Evolutionary conservation across 2,888 invertebrate genomes (phyloP).

Genomic region (Anthophora plumipes): DNA sequence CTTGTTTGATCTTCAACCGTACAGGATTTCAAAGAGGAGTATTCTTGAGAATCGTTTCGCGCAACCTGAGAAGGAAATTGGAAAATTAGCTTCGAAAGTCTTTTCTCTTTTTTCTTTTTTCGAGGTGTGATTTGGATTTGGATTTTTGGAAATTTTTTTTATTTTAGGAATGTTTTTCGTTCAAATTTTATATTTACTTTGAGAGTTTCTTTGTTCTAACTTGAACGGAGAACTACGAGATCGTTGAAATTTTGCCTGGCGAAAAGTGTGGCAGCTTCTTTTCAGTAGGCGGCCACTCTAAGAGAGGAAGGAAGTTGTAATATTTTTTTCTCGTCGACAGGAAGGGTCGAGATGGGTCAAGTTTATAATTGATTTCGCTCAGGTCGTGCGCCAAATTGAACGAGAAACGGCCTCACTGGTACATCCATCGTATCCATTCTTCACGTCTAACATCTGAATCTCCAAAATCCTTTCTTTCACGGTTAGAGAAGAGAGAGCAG

Average conservation of each 20-base stretch:
- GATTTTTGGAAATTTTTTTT: too few species aligned
- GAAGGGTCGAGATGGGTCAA: constrained; percentile 52
- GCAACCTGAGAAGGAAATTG: too few species aligned
- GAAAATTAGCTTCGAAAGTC: too few species aligned
- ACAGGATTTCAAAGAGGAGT: too few species aligned
- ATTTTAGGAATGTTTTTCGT: too few species aligned
- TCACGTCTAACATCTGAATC: not conserved
- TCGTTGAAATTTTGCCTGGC: not conserved
- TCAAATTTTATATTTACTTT: too few species aligned
- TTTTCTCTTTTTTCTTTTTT: too few species aligned
- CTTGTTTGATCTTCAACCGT: too few species aligned
- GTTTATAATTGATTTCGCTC: constrained; percentile 46
- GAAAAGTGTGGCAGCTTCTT: not conserved
- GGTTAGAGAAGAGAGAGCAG: not conserved
- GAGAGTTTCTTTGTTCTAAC: too few species aligned
- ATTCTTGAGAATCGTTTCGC: too few species aligned
- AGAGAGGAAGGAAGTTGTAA: constrained; percentile 40
- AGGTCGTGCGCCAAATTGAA: constrained; percentile 21
- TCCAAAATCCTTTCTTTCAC: not conserved
- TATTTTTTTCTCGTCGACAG: constrained; percentile 25
- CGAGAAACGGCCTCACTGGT: constrained; percentile 2
- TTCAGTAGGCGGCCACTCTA: constrained; percentile 5
- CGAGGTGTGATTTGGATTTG: too few species aligned
- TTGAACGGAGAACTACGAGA: not conserved
- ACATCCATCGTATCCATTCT: not conserved